phyloP scores from a whole-genome alignment of 1,140 invertebrate genomes.

The Helicoverpa armigera region DNA sequence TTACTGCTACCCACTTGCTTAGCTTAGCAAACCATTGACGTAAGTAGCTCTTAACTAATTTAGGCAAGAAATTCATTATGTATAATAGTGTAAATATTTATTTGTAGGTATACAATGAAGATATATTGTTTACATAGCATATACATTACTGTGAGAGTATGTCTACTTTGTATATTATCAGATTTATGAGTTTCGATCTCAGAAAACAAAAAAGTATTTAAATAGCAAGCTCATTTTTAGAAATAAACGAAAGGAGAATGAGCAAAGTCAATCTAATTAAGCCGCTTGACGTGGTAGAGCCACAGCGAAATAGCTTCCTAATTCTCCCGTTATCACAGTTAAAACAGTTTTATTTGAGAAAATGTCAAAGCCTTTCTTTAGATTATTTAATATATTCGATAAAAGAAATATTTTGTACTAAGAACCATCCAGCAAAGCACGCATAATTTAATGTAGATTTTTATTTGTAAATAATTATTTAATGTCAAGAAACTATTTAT shows the following conservation, averaged over 20 bases:
- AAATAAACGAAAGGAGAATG: constrained; percentile 68
- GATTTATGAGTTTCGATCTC: constrained; percentile 12
- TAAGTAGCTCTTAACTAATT: constrained; percentile 46
- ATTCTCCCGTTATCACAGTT: constrained; percentile 60
- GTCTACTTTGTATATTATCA: neutral
- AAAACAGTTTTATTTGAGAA: constrained; percentile 52
- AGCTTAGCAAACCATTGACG: constrained; percentile 38
- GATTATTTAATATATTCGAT: no score
- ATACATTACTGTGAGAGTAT: no score
- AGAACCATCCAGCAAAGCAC: no score
- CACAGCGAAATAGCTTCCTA: constrained; percentile 71
- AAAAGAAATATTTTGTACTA: no score
- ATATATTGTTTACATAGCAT: neutral
- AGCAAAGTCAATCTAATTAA: constrained; percentile 71
- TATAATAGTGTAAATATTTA: neutral
- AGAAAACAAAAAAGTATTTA: constrained; percentile 46
- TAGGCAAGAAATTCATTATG: constrained; percentile 21
- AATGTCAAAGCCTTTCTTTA: constrained; percentile 3
- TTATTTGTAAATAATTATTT: no score
- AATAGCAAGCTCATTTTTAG: constrained; percentile 67
- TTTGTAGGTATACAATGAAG: neutral
- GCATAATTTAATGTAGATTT: no score
- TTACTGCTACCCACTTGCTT: constrained; percentile 57
- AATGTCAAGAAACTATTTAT: no score
- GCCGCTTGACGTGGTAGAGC: constrained; percentile 68